A percentile compares a stretch with the other conserved stretches of the same genome.
phyloP scores from a whole-genome alignment of 2,113 vertebrate genomes.

The Dinomys branickii region DNA sequence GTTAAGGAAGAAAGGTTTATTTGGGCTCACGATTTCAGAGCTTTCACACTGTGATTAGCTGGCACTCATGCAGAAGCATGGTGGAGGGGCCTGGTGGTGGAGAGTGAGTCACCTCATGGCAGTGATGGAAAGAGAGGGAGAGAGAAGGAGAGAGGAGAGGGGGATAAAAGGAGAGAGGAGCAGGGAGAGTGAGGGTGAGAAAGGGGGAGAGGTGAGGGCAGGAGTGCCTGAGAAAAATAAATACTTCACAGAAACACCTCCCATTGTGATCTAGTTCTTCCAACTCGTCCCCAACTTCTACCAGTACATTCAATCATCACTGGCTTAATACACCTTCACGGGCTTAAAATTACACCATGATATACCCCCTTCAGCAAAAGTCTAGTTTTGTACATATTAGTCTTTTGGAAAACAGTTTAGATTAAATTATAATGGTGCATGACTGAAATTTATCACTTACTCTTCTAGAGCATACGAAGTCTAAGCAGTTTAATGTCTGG shows the following conservation, averaged over 20 bases:
- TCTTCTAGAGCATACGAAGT: too few species aligned
- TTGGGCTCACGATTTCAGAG: not conserved
- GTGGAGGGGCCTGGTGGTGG: too few species aligned
- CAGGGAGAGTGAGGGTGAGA: too few species aligned
- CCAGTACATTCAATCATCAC: not conserved
- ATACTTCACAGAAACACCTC: not conserved
- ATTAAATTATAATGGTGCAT: not conserved
- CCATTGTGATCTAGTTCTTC: not conserved
- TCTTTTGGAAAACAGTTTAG: not conserved
- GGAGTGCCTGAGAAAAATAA: not conserved
- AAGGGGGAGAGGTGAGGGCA: accelerated
- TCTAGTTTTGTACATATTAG: not conserved
- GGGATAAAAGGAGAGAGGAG: too few species aligned
- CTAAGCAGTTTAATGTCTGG: not conserved
- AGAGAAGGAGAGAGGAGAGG: too few species aligned
- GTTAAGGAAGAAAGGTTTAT: not conserved
- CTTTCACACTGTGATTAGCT: too few species aligned
- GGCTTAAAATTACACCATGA: not conserved
- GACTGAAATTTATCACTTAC: not conserved
- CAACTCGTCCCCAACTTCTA: not conserved
- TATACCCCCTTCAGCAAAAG: not conserved
- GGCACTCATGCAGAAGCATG: too few species aligned
- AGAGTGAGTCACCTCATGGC: too few species aligned
- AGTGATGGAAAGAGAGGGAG: too few species aligned
- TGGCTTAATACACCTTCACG: not conserved